phyloP scores from a whole-genome alignment of 2,888 invertebrate species.

The Acleris literana region DNA sequence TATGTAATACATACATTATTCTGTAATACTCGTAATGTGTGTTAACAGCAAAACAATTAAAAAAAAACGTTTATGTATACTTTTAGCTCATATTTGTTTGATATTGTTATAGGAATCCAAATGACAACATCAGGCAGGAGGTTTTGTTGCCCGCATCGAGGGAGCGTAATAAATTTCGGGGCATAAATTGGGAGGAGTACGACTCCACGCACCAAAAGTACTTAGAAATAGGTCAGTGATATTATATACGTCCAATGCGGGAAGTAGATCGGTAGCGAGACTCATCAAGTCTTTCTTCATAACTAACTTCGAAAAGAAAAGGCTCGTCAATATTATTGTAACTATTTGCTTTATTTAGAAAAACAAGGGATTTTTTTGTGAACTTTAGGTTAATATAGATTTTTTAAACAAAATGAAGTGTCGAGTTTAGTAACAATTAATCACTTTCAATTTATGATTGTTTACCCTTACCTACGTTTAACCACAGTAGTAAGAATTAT shows the following conservation, averaged over 20 bases:
- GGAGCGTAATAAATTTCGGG: slow-evolving; percentile 92
- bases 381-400: too few species aligned
- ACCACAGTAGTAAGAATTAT: too few species aligned
- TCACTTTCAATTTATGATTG: too few species aligned
- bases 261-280: slow-evolving; percentile 20
- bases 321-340: slow-evolving; percentile 8
- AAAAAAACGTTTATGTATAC: not conserved
- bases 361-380: too few species aligned
- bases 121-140: slow-evolving; percentile 92
- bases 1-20: too few species aligned
- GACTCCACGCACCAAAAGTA: slow-evolving; percentile 96
- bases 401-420: too few species aligned
- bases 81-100: slow-evolving; percentile 7
- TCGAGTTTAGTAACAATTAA: too few species aligned
- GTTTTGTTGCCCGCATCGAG: slow-evolving; percentile 90
- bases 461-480: too few species aligned
- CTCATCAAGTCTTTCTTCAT: slow-evolving; percentile 28
- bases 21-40: too few species aligned
- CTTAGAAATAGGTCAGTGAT: slow-evolving; percentile 92
- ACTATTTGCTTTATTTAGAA: not conserved
- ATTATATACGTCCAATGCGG: slow-evolving; percentile 32
- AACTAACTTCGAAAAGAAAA: slow-evolving; percentile 27
- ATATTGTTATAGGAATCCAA: slow-evolving; percentile 87
- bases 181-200: slow-evolving; percentile 95
- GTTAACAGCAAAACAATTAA: too few species aligned